Base-by-base conservation (phyloP, 2,113 vertebrate species). In the Ceyx margarethae region DNA sequence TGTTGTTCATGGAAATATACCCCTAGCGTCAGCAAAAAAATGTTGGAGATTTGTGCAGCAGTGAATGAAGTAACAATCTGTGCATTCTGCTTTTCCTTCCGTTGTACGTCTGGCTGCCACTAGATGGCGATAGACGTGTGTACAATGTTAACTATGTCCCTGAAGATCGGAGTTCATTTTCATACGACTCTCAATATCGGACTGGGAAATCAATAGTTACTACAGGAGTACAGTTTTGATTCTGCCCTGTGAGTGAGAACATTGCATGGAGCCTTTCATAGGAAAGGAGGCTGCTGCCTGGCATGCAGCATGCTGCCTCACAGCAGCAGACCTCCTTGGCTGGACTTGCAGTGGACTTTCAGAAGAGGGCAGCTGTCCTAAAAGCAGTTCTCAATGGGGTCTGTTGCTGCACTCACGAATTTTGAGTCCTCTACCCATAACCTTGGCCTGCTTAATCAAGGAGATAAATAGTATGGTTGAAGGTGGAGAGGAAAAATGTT, bases 61-160 rank as follows among this genome's bases (percentile, higher is more conserved):
- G 15, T 54, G 19, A 33, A 22, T 76, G 79, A 43, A 54, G 43
- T 45, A 48, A 8, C 37, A 37, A 11, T 69, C 64, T 67, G 45
- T 81, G 69, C 15, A 8, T 37, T 81, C 29, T 78, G 50, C 26
- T 68, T 83, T 65, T 76, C 67, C 23, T 76, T 74, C 66, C 60
- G 10, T 5, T 53, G 80, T 96, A 51, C 21, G 11, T 56, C 37
- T 89, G 65, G 25, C 75, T 89, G 81, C 93, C 96, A 96, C 94
- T 96, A 96, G 96, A 93, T 97, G 96, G 96, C 90, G 96, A 91
- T 57, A 97, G 89, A 67, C 1, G 93, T 81, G 94, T 87, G 76
- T 81, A 13, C 82, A 90, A 90, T 82, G 16, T 89, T 77, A 81
- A 45, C 67, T n/a, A 37, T 6, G 2, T 51, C 57, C 33, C 0